Percentiles rank a stretch among this genome's conserved stretches.
These are phyloP conservation scores for Hippopotamus amphibius DNA, from an alignment of 2,113 vertebrate genomes.

Conservation along the genomic window DNA sequence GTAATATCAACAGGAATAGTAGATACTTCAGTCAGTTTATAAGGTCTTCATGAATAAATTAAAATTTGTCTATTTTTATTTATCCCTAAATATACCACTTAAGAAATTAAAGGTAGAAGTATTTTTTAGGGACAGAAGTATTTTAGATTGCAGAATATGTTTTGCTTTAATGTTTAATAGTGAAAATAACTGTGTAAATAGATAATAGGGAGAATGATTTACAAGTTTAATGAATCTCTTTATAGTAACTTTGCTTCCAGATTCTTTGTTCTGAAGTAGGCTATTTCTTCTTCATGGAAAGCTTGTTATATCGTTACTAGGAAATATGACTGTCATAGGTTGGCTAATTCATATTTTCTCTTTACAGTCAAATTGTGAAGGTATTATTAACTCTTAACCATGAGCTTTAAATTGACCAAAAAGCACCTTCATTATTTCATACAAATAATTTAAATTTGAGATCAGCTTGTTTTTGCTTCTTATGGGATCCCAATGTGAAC, in stretches of 20 bases:
- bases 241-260: conserved; percentile 6
- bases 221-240: conserved; percentile 28
- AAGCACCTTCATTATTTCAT: conserved; percentile 2
- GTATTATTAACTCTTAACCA: conserved; percentile 25
- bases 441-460: conserved; percentile 20
- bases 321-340: neutral
- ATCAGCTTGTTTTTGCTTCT: conserved; percentile 37
- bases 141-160: conserved; percentile 39
- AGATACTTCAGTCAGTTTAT: neutral
- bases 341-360: conserved; percentile 21
- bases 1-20: neutral
- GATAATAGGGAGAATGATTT: conserved; percentile 24
- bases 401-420: conserved; percentile 15
- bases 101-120: conserved; percentile 39
- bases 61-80: conserved; percentile 22
- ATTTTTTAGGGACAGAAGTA: neutral
- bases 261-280: conserved; percentile 29
- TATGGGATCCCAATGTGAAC: neutral
- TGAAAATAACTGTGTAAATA: neutral
- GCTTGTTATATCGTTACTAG: conserved; percentile 29
- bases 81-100: neutral
- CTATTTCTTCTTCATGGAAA: conserved; percentile 27
- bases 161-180: conserved; percentile 11
- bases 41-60: neutral
- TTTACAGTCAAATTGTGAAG: conserved; percentile 14